These are phyloP conservation scores for Acanthosepion esculentum DNA, from an alignment of 2,888 invertebrate genomes.

Conservation along the genomic window DNA sequence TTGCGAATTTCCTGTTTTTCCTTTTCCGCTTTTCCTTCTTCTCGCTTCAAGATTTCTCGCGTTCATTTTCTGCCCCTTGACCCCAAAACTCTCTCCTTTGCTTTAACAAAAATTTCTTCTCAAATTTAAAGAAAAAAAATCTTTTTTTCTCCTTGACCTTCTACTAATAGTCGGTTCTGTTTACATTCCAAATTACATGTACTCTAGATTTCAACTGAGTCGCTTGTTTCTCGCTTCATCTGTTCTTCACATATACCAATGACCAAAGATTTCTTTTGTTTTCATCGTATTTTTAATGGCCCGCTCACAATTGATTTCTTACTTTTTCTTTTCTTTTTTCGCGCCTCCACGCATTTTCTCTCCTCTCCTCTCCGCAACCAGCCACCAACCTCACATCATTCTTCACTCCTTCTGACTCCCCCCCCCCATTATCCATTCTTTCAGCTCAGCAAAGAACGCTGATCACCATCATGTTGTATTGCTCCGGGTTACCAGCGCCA, in stretches of 20 bases:
- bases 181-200: not conserved
- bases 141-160: not conserved
- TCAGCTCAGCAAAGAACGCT: not conserved
- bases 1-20: not conserved
- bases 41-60: not conserved
- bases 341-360: not conserved
- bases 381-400: not conserved
- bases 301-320: not conserved
- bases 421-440: too few species aligned
- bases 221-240: not conserved
- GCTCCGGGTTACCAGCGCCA: constrained; percentile 33
- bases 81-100: not conserved
- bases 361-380: fast-evolving
- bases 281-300: not conserved
- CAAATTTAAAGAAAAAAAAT: not conserved
- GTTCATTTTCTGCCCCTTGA: not conserved
- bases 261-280: not conserved
- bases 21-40: not conserved
- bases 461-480: not conserved
- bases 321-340: not conserved
- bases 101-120: not conserved
- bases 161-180: not conserved
- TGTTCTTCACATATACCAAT: not conserved
- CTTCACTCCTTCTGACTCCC: not conserved
- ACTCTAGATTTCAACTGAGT: not conserved